Percentiles rank a stretch among this genome's conserved stretches.
phyloP scores from a whole-genome alignment of 1,140 invertebrate species.

The Cyrtorhinus lividipennis region DNA sequence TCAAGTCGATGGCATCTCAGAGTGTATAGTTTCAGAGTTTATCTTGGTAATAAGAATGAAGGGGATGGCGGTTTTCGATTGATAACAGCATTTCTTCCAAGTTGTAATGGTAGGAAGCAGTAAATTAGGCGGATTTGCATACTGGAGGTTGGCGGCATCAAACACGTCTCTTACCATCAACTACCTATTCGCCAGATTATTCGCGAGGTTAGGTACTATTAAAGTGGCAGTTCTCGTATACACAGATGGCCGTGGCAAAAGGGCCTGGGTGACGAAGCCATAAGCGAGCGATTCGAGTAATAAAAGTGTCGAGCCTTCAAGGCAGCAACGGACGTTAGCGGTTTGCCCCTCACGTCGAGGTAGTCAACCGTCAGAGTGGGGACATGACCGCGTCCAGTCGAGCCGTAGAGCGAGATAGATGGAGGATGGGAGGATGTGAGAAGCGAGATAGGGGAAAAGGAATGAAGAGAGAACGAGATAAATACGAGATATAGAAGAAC shows the following conservation, averaged over 20 bases:
- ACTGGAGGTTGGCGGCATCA: not conserved
- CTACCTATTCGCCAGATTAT: too few species aligned
- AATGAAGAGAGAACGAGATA: conserved; percentile 3
- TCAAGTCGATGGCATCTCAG: too few species aligned
- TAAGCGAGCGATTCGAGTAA: not conserved
- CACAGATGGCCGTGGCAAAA: too few species aligned
- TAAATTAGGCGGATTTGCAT: not conserved
- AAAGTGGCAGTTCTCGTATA: not conserved
- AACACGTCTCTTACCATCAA: too few species aligned
- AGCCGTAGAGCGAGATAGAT: not conserved
- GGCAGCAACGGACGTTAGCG: not conserved
- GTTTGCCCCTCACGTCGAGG: not conserved
- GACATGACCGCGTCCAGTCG: not conserved
- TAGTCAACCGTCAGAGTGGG: not conserved
- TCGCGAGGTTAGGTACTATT: not conserved
- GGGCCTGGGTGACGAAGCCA: not conserved
- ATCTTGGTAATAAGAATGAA: too few species aligned
- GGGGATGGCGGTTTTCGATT: too few species aligned
- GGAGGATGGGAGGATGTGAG: too few species aligned
- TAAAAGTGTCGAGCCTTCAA: not conserved
- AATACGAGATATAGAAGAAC: not conserved
- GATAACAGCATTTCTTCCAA: not conserved
- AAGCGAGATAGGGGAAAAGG: too few species aligned
- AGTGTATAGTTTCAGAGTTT: too few species aligned
- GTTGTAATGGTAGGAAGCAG: not conserved